These are phyloP conservation scores for Anastrepha ludens DNA, from an alignment of 1,140 invertebrate species.

Conservation along the genomic window DNA sequence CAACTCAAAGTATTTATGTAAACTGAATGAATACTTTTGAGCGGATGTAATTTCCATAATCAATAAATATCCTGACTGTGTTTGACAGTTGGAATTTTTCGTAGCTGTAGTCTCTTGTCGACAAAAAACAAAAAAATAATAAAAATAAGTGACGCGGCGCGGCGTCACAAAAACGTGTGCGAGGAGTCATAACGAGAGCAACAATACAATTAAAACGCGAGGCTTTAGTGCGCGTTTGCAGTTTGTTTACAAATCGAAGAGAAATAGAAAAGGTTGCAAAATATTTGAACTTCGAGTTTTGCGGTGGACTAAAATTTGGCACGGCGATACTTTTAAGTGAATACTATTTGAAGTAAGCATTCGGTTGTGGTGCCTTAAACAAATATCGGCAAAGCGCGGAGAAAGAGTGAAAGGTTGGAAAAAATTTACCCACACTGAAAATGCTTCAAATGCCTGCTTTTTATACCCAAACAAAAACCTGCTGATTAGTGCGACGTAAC, in stretches of 20 bases:
- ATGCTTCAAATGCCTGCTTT: neutral
- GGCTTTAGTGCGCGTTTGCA: neutral
- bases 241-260: too few species aligned
- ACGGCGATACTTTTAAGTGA: neutral
- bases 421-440: constrained; percentile 12
- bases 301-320: neutral
- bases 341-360: neutral
- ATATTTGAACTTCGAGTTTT: neutral
- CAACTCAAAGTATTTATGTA: too few species aligned
- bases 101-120: neutral
- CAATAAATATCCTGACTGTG: constrained; percentile 9
- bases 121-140: neutral
- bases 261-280: neutral
- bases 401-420: neutral
- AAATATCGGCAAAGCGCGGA: neutral
- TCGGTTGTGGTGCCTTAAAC: neutral
- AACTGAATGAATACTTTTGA: neutral
- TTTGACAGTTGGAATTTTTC: neutral
- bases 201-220: neutral
- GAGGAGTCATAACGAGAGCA: neutral
- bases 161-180: neutral
- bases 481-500: neutral
- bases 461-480: neutral
- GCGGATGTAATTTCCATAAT: constrained; percentile 39
- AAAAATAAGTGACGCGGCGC: neutral